Conservation (phyloP, 2,888 invertebrate species). For the Corbicula japonica region DNA sequence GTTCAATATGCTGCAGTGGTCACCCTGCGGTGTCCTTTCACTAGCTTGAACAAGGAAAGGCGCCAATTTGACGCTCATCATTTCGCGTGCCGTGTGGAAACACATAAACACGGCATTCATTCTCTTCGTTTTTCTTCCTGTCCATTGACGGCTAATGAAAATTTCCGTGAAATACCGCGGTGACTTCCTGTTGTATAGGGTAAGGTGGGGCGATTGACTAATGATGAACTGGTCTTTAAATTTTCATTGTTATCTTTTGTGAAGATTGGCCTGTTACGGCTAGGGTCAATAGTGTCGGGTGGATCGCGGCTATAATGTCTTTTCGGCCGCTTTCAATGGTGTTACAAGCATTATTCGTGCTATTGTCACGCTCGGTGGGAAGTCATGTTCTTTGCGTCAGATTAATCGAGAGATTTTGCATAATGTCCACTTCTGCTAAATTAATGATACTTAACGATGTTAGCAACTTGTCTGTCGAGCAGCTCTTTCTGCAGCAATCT, state of each 20-base stretch:
- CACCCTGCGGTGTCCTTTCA: conserved; percentile 2
- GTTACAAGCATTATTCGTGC: conserved; percentile 33
- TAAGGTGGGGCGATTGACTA: conserved; percentile 60
- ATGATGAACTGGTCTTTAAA: conserved; percentile 50
- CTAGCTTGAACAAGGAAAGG: conserved; percentile 25
- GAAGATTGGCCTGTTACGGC: conserved; percentile 47
- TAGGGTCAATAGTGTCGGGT: conserved; percentile 46
- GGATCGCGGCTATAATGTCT: conserved; percentile 23
- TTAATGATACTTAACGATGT: conserved; percentile 19
- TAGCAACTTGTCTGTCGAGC: no score
- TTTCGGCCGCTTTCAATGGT: conserved; percentile 19
- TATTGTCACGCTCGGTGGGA: conserved; percentile 21
- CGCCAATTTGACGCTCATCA: conserved; percentile 57
- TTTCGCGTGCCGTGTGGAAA: conserved; percentile 56
- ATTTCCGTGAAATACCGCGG: conserved; percentile 65
- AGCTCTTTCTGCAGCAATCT: no score
- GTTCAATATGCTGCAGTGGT: conserved; percentile 49
- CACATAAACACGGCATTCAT: conserved; percentile 47
- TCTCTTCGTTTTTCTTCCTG: conserved; percentile 44
- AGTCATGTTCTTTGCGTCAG: conserved; percentile 4
- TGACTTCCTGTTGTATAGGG: conserved; percentile 56
- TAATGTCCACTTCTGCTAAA: conserved; percentile 31
- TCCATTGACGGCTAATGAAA: conserved; percentile 59
- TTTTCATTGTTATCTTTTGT: conserved; percentile 36
- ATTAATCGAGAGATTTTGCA: conserved; percentile 19